A percentile compares a stretch with the other conserved stretches of the same genome.
These are phyloP conservation scores for Dendrolimus punctatus DNA, from an alignment of 1,140 invertebrate genomes.

Conservation along the genomic window DNA sequence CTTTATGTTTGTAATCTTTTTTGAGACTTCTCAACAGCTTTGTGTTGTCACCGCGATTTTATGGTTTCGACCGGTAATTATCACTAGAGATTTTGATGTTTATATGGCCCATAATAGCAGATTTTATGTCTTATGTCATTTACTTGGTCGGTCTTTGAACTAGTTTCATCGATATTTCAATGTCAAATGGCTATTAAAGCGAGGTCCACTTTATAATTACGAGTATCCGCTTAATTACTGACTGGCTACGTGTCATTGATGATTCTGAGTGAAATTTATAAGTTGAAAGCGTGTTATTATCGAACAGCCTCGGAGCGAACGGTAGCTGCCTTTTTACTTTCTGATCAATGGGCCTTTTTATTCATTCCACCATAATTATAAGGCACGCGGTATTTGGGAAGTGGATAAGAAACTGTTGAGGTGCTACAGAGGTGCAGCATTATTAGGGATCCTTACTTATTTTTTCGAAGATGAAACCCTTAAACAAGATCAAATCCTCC, in stretches of 20 bases:
- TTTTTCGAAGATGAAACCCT: no score
- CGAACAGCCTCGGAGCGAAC: conserved; percentile 12
- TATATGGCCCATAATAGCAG: conserved; percentile 20
- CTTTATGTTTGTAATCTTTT: conserved; percentile 26
- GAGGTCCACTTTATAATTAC: conserved; percentile 1
- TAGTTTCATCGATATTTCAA: no score
- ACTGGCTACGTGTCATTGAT: conserved; percentile 12
- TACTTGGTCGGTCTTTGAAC: no score
- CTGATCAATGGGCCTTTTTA: conserved; percentile 22
- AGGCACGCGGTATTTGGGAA: no score
- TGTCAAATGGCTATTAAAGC: conserved; percentile 3
- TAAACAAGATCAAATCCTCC: no score
- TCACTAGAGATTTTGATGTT: conserved; percentile 22
- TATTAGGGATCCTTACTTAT: no score
- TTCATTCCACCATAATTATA: conserved; percentile 11
- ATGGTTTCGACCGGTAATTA: conserved; percentile 34
- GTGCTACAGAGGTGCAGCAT: no score
- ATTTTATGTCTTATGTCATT: conserved; percentile 11
- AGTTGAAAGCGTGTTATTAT: conserved; percentile 19
- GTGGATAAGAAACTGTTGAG: no score
- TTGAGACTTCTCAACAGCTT: conserved; percentile 20
- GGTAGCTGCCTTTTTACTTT: conserved; percentile 17
- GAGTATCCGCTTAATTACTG: conserved; percentile 10
- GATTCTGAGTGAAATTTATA: conserved; percentile 21
- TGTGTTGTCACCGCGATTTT: conserved; percentile 47